A percentile compares a stretch with the other conserved stretches of the same genome.
These are phyloP conservation scores for Phyllostomus hastatus DNA, from an alignment of 2,113 vertebrate species.

Conservation along the genomic window DNA sequence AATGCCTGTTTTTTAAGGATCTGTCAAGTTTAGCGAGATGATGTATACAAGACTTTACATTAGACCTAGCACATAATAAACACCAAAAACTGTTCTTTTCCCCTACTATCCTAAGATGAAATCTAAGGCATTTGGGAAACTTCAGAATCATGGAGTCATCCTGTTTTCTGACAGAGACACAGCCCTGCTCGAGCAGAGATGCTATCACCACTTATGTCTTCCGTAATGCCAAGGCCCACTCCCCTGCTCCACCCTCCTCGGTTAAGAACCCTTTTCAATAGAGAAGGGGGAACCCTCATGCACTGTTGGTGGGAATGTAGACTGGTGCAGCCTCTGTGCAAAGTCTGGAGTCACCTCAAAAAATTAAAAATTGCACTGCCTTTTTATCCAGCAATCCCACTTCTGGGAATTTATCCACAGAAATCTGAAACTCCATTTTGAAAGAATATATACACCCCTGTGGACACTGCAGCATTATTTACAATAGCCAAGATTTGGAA, in stretches of 20 bases:
- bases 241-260: background rate
- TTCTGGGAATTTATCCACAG: too few species aligned
- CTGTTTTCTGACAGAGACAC: background rate
- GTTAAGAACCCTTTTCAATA: background rate
- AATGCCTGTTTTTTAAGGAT: background rate
- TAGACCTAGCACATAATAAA: background rate
- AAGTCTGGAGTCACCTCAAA: too few species aligned
- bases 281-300: too few species aligned
- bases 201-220: background rate
- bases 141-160: background rate
- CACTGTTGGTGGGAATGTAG: too few species aligned
- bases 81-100: background rate
- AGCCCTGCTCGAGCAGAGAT: background rate
- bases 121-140: conserved; percentile 17
- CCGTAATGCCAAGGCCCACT: background rate
- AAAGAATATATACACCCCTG: too few species aligned
- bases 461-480: too few species aligned
- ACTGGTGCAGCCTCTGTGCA: too few species aligned
- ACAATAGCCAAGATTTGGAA: too few species aligned
- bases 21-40: background rate
- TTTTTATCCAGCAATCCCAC: too few species aligned
- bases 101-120: conserved; percentile 2
- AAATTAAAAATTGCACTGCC: too few species aligned
- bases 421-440: too few species aligned
- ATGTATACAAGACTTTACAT: background rate